Conservation (phyloP, 92 coral and sea anemone species). For the Metridium senile region DNA sequence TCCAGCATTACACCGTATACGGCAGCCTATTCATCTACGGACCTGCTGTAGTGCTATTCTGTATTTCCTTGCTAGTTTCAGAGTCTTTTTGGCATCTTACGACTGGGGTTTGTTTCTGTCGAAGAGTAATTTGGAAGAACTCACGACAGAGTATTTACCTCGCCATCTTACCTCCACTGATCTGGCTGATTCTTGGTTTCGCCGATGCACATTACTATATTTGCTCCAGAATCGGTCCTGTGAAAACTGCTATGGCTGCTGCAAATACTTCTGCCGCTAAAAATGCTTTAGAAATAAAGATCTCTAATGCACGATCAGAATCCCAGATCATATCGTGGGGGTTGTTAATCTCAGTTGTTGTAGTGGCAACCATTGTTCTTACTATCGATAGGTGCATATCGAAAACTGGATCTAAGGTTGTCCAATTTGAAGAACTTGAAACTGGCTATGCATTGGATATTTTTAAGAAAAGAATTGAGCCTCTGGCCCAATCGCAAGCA, state of each 20-base stretch:
- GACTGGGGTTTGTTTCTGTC: conserved; percentile 57
- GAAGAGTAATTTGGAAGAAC: conserved; percentile 55
- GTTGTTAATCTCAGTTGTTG: conserved; percentile 47
- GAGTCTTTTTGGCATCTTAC: conserved; percentile 72
- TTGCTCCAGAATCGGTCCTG: conserved; percentile 78
- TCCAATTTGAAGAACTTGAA: conserved; percentile 56
- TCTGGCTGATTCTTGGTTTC: conserved; percentile 75
- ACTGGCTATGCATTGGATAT: conserved; percentile 64
- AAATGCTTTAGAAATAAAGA: conserved; percentile 32
- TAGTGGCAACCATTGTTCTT: conserved; percentile 51
- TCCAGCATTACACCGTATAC: conserved; percentile 46
- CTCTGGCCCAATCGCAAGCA: conserved; percentile 62
- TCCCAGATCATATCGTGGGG: conserved; percentile 77
- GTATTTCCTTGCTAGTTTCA: conserved; percentile 69
- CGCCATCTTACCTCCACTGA: conserved; percentile 64
- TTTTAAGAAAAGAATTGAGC: conserved; percentile 65
- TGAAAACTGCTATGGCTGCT: conserved; percentile 36
- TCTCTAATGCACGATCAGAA: conserved; percentile 46
- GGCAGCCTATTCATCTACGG: conserved; percentile 68
- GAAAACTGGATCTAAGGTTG: conserved; percentile 33
- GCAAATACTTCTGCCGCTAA: conserved; percentile 47
- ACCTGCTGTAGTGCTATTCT: conserved; percentile 63
- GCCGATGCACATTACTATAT: conserved; percentile 66
- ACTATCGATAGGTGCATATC: conserved; percentile 59
- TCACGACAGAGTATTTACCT: conserved; percentile 60